A percentile compares a stretch with the other conserved stretches of the same genome.
Evolutionary conservation across 1,140 invertebrate species (phyloP).

Genomic region (Ephestia elutella): DNA sequence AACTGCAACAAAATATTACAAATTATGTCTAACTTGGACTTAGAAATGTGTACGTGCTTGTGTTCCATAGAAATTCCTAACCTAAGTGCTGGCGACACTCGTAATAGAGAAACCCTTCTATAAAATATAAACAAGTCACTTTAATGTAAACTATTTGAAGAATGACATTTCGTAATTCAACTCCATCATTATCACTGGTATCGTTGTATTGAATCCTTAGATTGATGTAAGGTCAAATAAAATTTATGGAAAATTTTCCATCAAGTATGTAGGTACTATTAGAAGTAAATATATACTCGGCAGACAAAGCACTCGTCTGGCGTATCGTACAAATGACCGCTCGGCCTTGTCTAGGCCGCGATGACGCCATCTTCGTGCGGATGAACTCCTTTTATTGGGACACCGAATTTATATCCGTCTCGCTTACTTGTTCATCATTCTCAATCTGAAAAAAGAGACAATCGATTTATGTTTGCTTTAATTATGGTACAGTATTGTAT

Average conservation of each 20-base stretch:
- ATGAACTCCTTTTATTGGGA: constrained; percentile 60
- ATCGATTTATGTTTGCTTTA: constrained; percentile 26
- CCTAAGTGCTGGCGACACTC: too few relatives aligned
- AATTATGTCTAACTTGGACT: background rate
- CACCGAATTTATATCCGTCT: constrained; percentile 46
- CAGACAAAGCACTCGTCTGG: constrained; percentile 57
- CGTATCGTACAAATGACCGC: constrained; percentile 65
- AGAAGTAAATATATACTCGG: constrained; percentile 2
- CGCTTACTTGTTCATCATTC: constrained; percentile 22
- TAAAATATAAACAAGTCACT: too few relatives aligned
- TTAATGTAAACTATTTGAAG: too few relatives aligned
- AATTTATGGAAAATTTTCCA: too few relatives aligned
- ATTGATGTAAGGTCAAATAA: too few relatives aligned
- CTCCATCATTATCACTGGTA: too few relatives aligned
- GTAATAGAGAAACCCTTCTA: too few relatives aligned
- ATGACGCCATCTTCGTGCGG: constrained; percentile 65
- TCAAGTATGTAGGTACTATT: background rate
- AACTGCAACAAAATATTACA: background rate
- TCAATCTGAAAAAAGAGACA: constrained; percentile 28
- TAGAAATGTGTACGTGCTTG: background rate
- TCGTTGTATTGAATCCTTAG: too few relatives aligned
- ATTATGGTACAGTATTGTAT: constrained; percentile 28
- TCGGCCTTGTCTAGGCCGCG: constrained; percentile 71
- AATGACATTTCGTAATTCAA: too few relatives aligned
- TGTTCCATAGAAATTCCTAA: background rate